Conservation (phyloP, 2,113 vertebrate genomes). For the Dasyurus viverrinus region DNA sequence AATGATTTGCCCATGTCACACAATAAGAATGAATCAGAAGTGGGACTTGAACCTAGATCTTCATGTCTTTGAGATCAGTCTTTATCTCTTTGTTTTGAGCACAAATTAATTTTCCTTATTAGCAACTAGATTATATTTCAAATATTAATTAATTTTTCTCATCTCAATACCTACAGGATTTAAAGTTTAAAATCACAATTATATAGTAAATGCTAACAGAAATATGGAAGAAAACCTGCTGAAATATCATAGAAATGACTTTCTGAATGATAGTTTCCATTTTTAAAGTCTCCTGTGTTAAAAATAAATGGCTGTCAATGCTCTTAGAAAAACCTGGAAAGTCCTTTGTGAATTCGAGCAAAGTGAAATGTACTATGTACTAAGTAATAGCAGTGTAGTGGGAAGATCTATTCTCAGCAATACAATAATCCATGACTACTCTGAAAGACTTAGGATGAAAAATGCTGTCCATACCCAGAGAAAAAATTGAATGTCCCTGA, state of each 20-base stretch:
- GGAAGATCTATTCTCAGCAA: too few relatives aligned
- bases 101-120: background rate
- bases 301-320: slow-evolving; percentile 78
- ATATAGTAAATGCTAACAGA: background rate
- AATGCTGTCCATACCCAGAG: too few relatives aligned
- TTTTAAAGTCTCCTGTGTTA: slow-evolving; percentile 81
- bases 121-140: background rate
- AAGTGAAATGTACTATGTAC: too few relatives aligned
- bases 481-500: too few relatives aligned
- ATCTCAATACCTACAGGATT: background rate
- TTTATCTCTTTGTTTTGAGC: background rate
- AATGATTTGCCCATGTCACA: background rate
- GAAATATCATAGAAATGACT: slow-evolving; percentile 48
- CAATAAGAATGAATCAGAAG: background rate
- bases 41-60: background rate
- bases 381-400: too few relatives aligned
- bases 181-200: background rate
- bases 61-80: background rate
- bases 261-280: slow-evolving; percentile 72
- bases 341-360: too few relatives aligned
- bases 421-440: too few relatives aligned
- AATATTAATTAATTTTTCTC: background rate
- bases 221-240: slow-evolving; percentile 40
- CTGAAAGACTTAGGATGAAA: too few relatives aligned
- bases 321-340: too few relatives aligned